Conservation (phyloP, 2,797 vertebrate genomes). For the Enoplosus armatus region DNA sequence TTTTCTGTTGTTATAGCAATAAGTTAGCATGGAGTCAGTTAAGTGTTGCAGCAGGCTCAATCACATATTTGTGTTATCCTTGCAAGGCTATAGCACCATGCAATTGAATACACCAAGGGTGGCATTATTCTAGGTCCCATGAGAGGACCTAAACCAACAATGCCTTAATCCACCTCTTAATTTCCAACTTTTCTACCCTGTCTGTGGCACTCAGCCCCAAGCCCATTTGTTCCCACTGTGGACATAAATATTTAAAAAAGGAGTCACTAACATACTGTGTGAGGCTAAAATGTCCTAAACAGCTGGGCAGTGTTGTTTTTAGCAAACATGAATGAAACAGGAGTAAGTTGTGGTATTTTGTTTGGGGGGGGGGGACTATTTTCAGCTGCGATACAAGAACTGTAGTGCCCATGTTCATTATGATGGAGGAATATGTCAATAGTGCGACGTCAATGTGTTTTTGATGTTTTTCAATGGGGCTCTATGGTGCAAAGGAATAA, state of each 20-base stretch:
- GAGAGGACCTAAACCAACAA: no score
- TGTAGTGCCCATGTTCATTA: background rate
- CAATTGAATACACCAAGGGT: background rate
- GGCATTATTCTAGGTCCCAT: background rate
- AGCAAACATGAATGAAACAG: background rate
- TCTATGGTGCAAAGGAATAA: background rate
- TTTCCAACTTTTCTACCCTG: no score
- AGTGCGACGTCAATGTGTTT: no score
- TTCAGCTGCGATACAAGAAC: background rate
- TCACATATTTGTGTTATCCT: background rate
- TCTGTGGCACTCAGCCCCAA: background rate
- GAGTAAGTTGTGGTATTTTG: background rate
- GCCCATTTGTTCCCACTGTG: background rate
- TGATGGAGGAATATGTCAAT: background rate
- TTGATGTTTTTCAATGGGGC: background rate
- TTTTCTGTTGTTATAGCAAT: constrained; percentile 13
- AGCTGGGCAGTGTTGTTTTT: background rate
- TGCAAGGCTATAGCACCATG: background rate
- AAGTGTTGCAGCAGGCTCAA: background rate
- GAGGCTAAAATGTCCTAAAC: background rate
- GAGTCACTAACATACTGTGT: background rate
- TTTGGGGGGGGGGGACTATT: constrained; percentile 1
- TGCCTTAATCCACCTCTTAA: no score
- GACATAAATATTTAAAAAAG: background rate
- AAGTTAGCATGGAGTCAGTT: constrained; percentile 13